Base-by-base conservation (phyloP, 2,888 invertebrate species). In the Furcula furcula region DNA sequence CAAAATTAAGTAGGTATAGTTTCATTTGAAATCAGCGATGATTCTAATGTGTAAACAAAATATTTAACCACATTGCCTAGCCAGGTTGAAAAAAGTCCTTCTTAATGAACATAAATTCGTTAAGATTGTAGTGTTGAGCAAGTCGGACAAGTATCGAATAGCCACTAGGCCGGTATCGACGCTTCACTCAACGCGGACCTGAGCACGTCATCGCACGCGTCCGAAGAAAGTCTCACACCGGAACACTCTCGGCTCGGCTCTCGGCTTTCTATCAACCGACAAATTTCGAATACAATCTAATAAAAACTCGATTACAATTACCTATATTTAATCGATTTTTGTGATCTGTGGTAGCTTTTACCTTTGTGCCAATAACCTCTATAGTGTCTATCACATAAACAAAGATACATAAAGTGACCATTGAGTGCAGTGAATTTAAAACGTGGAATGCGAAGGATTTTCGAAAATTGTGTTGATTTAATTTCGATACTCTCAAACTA, bases 241-340 rank as follows among this genome's bases (percentile, higher is more conserved):
- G 73, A 71, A 74, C 69, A 66, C 52, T 52, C n/a, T n/a, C n/a
- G n/a, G n/a, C n/a, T n/a, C n/a, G n/a, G n/a, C n/a, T n/a, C n/a
- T n/a, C 59, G 58, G 73, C 82, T 86, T 86, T 86, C 85, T 83
- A 83, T 67, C 71, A 56, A 66, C 58, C 65, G 58, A 66, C 65
- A 67, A 68, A 70, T 59, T 65, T 48, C 37, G 35, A 57, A 52
- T 40, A 52, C 43, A 56, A 56, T 56, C 55, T 54, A 54, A 22
- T 31, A 44, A 40, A 54, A 54, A 56, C 36, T 51, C 42, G 34
- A 50, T 45, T 53, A 37, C 42, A 32, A 50, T 45, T 53, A 37
- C 32, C 36, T 35, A 52, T 46, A 45, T 30, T 34, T 46, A 45
- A 45, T 50, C 42, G 26, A 38, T 27, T 41, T 28, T 32, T 45